A percentile compares a stretch with the other conserved stretches of the same genome.
phyloP scores from a whole-genome alignment of 64 coral and sea anemone genomes.

The Acropora tenuis region DNA sequence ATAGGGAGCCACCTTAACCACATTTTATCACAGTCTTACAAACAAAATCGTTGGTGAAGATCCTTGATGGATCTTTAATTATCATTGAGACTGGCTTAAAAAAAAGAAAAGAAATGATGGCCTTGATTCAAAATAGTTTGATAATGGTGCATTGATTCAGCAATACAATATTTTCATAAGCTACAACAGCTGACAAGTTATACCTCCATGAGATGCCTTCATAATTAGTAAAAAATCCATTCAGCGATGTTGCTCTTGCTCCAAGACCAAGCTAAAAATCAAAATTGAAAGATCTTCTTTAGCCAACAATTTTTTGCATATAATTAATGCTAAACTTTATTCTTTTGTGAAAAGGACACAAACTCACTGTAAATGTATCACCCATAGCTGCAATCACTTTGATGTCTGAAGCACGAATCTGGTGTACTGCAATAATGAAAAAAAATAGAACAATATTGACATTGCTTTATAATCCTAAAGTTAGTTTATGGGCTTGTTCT shows the following conservation, averaged over 20 bases:
- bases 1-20: too few relatives aligned
- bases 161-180: background rate
- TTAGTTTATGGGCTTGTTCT: too few relatives aligned
- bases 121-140: too few relatives aligned
- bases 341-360: background rate
- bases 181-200: background rate
- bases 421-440: conserved; percentile 23
- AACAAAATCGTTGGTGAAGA: too few relatives aligned
- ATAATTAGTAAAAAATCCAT: conserved; percentile 59
- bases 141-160: too few relatives aligned
- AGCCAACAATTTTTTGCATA: background rate
- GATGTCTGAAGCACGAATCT: conserved; percentile 38
- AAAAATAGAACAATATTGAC: too few relatives aligned
- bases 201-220: conserved; percentile 63
- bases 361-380: conserved; percentile 65
- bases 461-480: too few relatives aligned
- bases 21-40: too few relatives aligned
- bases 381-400: conserved; percentile 62
- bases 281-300: background rate
- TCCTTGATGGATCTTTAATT: background rate
- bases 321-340: background rate
- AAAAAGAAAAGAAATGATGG: too few relatives aligned
- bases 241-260: conserved; percentile 45
- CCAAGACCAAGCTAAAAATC: conserved; percentile 51
- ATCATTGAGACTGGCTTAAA: too few relatives aligned